A percentile compares a stretch with the other conserved stretches of the same genome.
phyloP scores from a whole-genome alignment of 2,113 vertebrate species.

The Chaetodon trifascialis region DNA sequence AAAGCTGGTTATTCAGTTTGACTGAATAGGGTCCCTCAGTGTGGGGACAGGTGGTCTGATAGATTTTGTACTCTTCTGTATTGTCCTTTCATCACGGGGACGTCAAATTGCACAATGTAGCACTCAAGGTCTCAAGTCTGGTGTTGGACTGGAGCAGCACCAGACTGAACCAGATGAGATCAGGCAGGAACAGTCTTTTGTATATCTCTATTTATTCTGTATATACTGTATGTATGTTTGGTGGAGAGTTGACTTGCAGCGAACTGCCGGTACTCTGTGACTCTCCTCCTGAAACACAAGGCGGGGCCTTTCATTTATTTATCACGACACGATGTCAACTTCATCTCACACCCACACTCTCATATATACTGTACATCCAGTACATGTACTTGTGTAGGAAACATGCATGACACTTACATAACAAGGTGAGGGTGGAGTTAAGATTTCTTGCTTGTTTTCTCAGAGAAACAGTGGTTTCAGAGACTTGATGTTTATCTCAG shows the following conservation, averaged over 20 bases:
- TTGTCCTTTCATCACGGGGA: constrained; percentile 21
- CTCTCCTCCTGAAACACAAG: constrained; percentile 60
- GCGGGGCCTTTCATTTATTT: constrained; percentile 75
- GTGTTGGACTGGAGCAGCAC: constrained; percentile 16
- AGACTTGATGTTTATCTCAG: not conserved
- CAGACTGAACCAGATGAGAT: constrained; percentile 42
- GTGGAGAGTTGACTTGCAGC: constrained; percentile 45
- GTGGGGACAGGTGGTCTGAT: constrained; percentile 10
- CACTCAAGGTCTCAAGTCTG: constrained; percentile 57
- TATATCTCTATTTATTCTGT: constrained; percentile 47
- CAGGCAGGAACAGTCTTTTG: constrained; percentile 51
- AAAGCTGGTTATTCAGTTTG: constrained; percentile 44
- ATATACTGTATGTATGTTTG: constrained; percentile 40
- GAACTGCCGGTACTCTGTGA: constrained; percentile 52
- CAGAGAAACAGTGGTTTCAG: constrained; percentile 43
- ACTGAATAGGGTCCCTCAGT: constrained; percentile 63
- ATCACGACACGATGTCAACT: constrained; percentile 64
- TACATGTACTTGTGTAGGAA: constrained; percentile 69
- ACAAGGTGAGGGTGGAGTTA: constrained; percentile 10
- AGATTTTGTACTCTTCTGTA: constrained; percentile 40
- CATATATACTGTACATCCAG: constrained; percentile 49
- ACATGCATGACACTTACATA: constrained; percentile 74
- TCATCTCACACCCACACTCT: constrained; percentile 56
- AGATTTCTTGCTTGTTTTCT: constrained; percentile 15
- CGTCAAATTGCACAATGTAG: constrained; percentile 75